phyloP scores from a whole-genome alignment of 2,888 invertebrate genomes.

The Lithosia quadra region DNA sequence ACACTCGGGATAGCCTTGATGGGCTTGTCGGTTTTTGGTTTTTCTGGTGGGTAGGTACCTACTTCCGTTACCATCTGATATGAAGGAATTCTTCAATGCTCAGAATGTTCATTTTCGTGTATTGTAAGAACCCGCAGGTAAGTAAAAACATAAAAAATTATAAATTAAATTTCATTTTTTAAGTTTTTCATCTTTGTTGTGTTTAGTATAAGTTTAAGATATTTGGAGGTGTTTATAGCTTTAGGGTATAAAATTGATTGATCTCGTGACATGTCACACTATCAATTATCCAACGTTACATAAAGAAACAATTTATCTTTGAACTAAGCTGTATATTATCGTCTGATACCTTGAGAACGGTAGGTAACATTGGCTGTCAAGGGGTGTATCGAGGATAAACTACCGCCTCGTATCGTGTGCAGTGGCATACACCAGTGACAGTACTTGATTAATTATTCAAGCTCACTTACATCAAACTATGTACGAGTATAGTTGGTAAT shows the following conservation, averaged over 20 bases:
- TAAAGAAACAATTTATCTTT: constrained; percentile 7
- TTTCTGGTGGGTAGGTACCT: too few relatives aligned
- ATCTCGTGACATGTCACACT: neutral
- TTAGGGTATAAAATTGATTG: neutral
- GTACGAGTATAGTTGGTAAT: neutral
- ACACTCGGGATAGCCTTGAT: too few relatives aligned
- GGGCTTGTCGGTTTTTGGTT: too few relatives aligned
- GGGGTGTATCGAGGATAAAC: constrained; percentile 32
- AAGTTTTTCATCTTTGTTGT: too few relatives aligned
- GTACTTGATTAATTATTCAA: constrained; percentile 42
- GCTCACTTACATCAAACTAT: constrained; percentile 1
- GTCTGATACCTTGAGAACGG: constrained; percentile 18
- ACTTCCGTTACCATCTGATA: too few relatives aligned
- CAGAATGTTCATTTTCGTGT: too few relatives aligned
- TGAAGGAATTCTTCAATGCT: too few relatives aligned
- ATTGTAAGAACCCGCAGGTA: too few relatives aligned
- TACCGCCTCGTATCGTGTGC: constrained; percentile 40
- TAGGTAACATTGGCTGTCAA: constrained; percentile 38
- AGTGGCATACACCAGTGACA: constrained; percentile 28
- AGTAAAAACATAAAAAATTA: too few relatives aligned
- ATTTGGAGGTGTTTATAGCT: too few relatives aligned
- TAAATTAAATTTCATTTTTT: too few relatives aligned
- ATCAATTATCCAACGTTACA: neutral
- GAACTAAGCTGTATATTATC: constrained; percentile 11
- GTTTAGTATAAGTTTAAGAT: too few relatives aligned